Percentiles rank a stretch among this genome's conserved stretches.
phyloP scores from a whole-genome alignment of 2,113 vertebrate genomes.

The Mesoclemmys tuberculata region DNA sequence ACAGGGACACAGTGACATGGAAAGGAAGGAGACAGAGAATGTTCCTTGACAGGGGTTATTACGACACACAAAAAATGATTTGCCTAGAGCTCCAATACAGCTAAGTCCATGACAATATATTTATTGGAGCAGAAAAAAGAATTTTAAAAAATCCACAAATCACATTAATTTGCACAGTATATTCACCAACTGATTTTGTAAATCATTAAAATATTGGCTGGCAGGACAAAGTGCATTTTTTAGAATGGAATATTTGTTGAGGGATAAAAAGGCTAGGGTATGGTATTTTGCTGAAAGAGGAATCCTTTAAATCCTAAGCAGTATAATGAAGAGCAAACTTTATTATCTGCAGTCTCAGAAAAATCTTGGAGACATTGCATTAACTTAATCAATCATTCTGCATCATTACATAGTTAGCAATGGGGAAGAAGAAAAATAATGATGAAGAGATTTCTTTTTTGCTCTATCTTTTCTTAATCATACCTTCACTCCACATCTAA shows the following conservation, averaged over 20 bases:
- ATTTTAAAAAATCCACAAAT: neutral
- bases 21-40: neutral
- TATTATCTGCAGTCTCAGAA: neutral
- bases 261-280: neutral
- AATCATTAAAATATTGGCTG: neutral
- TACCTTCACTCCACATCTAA: neutral
- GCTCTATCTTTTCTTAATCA: neutral
- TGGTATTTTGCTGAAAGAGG: neutral
- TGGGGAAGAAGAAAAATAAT: neutral
- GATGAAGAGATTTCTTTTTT: neutral
- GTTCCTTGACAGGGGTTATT: neutral
- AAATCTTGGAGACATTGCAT: neutral
- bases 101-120: neutral
- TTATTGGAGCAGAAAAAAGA: neutral
- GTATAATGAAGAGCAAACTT: neutral
- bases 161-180: neutral
- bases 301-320: slow-evolving; percentile 9
- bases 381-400: slow-evolving; percentile 20
- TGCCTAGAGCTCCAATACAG: neutral
- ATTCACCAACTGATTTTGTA: neutral
- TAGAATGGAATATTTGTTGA: neutral
- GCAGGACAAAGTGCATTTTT: neutral
- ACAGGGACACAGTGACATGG: neutral
- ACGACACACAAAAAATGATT: neutral
- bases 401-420: neutral